phyloP scores from a whole-genome alignment of 2,113 vertebrate species.

The Rhinoderma darwinii region DNA sequence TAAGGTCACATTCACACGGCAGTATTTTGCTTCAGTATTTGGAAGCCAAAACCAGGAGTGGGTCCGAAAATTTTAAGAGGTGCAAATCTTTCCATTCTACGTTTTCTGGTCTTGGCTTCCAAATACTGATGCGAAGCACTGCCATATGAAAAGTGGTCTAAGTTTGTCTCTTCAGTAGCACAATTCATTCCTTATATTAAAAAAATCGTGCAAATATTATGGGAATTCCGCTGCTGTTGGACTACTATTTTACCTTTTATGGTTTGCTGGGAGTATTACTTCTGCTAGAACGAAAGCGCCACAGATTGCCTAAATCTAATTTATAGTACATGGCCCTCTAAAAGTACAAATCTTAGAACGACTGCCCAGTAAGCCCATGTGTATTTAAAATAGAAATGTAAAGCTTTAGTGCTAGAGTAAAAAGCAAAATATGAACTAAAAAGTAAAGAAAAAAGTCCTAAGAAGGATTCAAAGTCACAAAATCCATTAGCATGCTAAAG shows the following conservation, averaged over 20 bases:
- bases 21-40: too few species aligned
- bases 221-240: neutral
- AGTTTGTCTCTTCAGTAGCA: too few species aligned
- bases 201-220: neutral
- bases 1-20: too few species aligned
- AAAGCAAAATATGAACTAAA: neutral
- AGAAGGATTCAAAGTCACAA: constrained; percentile 34
- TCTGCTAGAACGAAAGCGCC: too few species aligned
- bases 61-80: too few species aligned
- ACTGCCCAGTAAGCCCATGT: neutral
- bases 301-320: neutral
- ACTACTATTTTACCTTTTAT: neutral
- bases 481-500: constrained; percentile 48
- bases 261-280: neutral
- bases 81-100: too few species aligned
- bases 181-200: too few species aligned
- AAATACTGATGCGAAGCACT: too few species aligned
- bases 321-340: neutral
- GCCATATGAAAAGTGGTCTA: too few species aligned
- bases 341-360: neutral
- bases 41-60: too few species aligned
- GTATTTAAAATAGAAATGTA: neutral
- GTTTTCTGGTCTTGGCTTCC: too few species aligned
- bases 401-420: neutral
- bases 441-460: constrained; percentile 7